These are phyloP conservation scores for Micronycteris hirsuta DNA, from an alignment of 2,113 vertebrate genomes.

Conservation along the genomic window DNA sequence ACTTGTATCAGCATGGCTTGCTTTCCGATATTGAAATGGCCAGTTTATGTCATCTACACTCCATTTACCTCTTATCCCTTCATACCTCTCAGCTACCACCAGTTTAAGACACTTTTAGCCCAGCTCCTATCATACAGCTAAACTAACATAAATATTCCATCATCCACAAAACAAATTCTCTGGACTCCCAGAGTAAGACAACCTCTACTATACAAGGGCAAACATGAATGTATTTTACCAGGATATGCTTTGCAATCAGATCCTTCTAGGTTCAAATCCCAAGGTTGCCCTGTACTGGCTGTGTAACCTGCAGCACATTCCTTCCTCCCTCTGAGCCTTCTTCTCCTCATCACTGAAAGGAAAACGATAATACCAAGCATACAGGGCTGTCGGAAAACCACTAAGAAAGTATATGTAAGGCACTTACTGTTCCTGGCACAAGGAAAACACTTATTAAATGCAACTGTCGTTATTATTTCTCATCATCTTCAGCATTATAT, in stretches of 20 bases:
- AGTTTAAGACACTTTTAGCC: not conserved
- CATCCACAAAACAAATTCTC: not conserved
- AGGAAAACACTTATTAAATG: slow-evolving; percentile 35
- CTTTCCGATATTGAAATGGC: not conserved
- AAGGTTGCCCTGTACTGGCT: not conserved
- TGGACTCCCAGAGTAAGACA: not conserved
- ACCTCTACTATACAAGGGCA: not conserved
- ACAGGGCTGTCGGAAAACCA: not conserved
- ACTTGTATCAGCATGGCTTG: not conserved
- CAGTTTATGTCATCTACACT: not conserved
- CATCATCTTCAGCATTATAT: not conserved
- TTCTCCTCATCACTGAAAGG: not conserved
- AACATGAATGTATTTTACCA: not conserved
- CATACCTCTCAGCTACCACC: not conserved
- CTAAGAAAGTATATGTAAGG: slow-evolving; percentile 1
- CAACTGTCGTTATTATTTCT: slow-evolving; percentile 31
- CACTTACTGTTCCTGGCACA: not conserved
- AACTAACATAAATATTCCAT: slow-evolving; percentile 3
- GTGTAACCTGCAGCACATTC: not conserved
- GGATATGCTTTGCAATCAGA: not conserved
- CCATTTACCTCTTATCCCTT: not conserved
- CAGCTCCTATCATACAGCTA: not conserved
- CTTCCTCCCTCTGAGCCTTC: not conserved
- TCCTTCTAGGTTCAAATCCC: not conserved
- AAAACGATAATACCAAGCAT: not conserved